Conservation (phyloP, 2,113 vertebrate genomes). For the Carassius carassius region DNA sequence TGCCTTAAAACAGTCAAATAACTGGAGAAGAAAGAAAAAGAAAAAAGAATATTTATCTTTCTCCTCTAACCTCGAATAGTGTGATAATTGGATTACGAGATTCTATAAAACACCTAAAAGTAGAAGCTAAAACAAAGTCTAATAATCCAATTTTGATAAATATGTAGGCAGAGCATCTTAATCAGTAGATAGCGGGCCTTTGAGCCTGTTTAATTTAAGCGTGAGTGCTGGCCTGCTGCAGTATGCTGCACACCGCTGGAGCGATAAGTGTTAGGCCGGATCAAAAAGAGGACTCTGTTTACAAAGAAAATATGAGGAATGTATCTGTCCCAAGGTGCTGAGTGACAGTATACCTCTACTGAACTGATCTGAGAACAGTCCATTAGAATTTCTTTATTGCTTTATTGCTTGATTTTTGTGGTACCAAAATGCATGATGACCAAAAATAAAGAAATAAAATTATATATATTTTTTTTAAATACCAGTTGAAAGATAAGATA, state of each 20-base stretch:
- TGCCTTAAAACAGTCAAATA: background rate
- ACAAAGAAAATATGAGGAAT: conserved; percentile 21
- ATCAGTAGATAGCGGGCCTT: background rate
- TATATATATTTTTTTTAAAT: no score
- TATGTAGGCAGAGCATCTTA: conserved; percentile 15
- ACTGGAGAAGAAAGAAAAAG: background rate
- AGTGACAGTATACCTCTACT: background rate
- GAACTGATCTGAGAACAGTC: background rate
- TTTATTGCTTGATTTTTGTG: background rate
- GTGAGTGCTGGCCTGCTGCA: background rate
- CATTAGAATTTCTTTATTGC: background rate
- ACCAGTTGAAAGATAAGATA: no score
- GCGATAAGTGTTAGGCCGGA: background rate
- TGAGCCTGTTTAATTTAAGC: conserved; percentile 21
- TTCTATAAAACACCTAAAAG: conserved; percentile 15
- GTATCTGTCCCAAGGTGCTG: background rate
- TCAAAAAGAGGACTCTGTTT: conserved; percentile 3
- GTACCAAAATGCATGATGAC: background rate
- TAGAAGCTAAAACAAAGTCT: background rate
- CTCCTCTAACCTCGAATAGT: conserved; percentile 16
- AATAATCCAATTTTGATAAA: conserved; percentile 11
- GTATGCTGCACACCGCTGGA: background rate
- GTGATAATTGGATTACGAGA: conserved; percentile 21
- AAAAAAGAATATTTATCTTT: background rate
- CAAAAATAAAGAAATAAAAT: background rate